Conservation (phyloP, 2,113 vertebrate genomes). For the Columba janthina region DNA sequence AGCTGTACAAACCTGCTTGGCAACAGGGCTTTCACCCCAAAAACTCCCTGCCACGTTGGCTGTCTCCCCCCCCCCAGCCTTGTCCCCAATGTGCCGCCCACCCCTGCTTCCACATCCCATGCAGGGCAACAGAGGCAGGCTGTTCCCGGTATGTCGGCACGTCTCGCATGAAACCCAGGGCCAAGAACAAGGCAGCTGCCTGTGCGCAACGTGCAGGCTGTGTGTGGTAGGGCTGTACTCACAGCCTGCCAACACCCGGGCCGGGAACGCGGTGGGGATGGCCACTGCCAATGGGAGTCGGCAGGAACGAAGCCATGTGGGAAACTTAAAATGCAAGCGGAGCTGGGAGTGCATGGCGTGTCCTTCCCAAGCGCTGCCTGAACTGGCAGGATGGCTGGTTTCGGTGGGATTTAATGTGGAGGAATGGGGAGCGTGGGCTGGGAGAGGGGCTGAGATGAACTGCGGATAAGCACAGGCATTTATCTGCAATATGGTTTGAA, state of each 20-base stretch:
- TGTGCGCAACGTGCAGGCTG: conserved; percentile 38
- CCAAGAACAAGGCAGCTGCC: conserved; percentile 30
- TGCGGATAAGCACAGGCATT: background rate
- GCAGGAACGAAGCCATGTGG: background rate
- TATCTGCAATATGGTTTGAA: background rate
- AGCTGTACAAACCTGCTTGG: background rate
- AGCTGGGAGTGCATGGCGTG: background rate
- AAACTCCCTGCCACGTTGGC: background rate
- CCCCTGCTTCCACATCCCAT: background rate
- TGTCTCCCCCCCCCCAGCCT: too few species aligned
- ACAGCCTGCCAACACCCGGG: conserved; percentile 43
- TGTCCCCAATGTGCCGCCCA: background rate
- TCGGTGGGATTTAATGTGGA: fast-evolving
- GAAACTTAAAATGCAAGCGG: conserved; percentile 4
- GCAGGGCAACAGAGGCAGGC: background rate
- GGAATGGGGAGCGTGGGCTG: background rate
- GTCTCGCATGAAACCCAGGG: conserved; percentile 31
- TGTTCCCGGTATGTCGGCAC: conserved; percentile 57
- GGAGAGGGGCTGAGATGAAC: background rate
- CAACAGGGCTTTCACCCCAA: background rate
- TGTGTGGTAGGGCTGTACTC: conserved; percentile 63
- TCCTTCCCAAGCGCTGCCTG: background rate
- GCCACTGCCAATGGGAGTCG: conserved; percentile 29
- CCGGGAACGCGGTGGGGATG: background rate
- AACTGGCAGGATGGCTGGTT: background rate